Percentiles rank a stretch among this genome's conserved stretches.
Evolutionary conservation across 2,888 invertebrate genomes (phyloP).

Genomic region (Orthosia gracilis): DNA sequence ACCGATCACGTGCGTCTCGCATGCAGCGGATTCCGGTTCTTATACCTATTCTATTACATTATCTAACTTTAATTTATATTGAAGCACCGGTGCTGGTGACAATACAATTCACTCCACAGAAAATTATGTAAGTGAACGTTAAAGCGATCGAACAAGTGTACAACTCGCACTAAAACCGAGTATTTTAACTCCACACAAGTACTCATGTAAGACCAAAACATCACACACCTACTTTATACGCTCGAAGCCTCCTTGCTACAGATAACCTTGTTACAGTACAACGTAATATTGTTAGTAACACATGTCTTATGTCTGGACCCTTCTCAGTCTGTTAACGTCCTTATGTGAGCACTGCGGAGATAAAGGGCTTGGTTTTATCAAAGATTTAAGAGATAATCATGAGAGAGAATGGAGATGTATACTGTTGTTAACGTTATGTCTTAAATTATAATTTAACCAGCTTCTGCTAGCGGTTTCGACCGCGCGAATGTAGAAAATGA

Average conservation of each 20-base stretch:
- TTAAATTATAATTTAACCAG: not conserved
- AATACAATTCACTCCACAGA: no score
- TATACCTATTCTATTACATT: no score
- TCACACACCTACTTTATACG: not conserved
- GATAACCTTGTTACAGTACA: conserved; percentile 52
- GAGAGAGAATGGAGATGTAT: not conserved
- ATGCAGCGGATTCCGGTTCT: no score
- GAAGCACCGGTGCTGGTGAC: no score
- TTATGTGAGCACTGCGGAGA: conserved; percentile 40
- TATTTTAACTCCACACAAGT: not conserved
- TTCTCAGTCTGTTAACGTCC: conserved; percentile 56
- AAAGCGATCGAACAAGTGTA: no score
- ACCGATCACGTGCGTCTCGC: no score
- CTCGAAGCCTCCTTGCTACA: conserved; percentile 1
- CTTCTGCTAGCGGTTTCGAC: no score
- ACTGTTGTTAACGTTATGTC: not conserved
- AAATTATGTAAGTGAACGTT: no score
- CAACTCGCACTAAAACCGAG: no score
- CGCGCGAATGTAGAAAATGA: no score
- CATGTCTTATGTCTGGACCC: conserved; percentile 61
- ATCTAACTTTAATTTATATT: no score
- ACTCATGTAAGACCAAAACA: conserved; percentile 14
- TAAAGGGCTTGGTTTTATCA: conserved; percentile 39
- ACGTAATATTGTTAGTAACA: conserved; percentile 57
- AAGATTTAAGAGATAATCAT: conserved; percentile 46